phyloP scores from a whole-genome alignment of 2,797 vertebrate species.

The Pelodytes ibericus region DNA sequence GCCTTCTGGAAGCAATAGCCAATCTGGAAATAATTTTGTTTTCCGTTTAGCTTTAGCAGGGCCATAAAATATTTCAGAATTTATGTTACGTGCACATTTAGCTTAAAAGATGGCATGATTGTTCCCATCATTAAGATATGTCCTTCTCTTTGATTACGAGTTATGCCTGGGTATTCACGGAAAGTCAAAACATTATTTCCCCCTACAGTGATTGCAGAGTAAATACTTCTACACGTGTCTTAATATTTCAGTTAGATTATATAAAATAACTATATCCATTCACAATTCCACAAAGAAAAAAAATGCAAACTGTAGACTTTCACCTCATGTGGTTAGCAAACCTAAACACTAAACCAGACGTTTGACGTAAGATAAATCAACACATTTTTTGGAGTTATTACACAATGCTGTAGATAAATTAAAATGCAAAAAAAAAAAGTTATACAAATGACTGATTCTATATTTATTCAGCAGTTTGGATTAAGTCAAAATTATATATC shows the following conservation, averaged over 20 bases:
- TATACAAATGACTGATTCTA: not conserved
- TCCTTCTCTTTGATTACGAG: conserved; percentile 23
- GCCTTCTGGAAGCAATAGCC: conserved; percentile 49
- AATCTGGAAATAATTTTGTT: conserved; percentile 54
- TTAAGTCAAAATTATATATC: not conserved
- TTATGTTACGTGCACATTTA: conserved; percentile 33
- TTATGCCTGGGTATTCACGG: conserved; percentile 37
- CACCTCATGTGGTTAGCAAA: conserved; percentile 7
- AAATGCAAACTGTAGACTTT: conserved; percentile 6
- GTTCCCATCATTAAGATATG: conserved; percentile 31
- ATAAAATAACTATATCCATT: not conserved
- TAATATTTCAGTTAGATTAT: conserved; percentile 12
- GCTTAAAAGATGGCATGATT: conserved; percentile 39
- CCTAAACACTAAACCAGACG: conserved; percentile 11
- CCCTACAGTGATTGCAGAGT: not conserved
- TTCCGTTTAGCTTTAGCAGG: conserved; percentile 47
- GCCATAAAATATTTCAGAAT: conserved; percentile 53
- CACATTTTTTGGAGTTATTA: conserved; percentile 1
- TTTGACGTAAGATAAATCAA: conserved; percentile 5
- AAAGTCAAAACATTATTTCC: conserved; percentile 11
- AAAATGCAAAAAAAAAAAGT: not conserved
- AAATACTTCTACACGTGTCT: conserved; percentile 22
- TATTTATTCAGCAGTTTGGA: not conserved
- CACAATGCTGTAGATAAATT: not conserved
- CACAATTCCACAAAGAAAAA: conserved; percentile 18